phyloP scores from a whole-genome alignment of 2,113 vertebrate genomes.

The Fregata magnificens region DNA sequence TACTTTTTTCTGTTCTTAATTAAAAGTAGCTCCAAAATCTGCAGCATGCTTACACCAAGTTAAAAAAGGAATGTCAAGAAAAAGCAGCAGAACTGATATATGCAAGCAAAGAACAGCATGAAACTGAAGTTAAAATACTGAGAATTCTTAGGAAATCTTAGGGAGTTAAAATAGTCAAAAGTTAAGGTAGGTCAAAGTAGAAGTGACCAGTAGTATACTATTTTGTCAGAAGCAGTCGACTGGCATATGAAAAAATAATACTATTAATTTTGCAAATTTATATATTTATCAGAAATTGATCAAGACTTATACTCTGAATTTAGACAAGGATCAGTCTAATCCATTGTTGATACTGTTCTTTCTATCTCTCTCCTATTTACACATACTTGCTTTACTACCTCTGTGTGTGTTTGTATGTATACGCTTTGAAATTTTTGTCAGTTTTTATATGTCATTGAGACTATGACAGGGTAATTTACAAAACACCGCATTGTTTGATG shows the following conservation, averaged over 20 bases:
- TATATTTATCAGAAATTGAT: background rate
- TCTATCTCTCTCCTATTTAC: background rate
- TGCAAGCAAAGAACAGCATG: background rate
- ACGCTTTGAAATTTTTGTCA: background rate
- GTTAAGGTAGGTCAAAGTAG: background rate
- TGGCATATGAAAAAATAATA: background rate
- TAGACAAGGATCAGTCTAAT: background rate
- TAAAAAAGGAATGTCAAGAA: background rate
- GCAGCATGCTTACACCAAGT: background rate
- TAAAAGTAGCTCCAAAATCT: background rate
- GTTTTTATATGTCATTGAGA: background rate
- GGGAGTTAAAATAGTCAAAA: background rate
- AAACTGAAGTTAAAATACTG: slow-evolving; percentile 20
- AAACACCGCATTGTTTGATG: background rate
- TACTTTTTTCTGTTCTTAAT: background rate
- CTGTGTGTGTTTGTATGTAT: background rate
- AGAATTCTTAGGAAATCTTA: background rate
- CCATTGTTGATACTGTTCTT: background rate
- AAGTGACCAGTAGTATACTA: background rate
- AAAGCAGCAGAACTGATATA: background rate
- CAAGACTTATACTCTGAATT: background rate
- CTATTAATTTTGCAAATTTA: background rate
- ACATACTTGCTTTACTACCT: background rate
- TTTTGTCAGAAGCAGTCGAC: background rate
- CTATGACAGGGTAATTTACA: background rate